Evolutionary conservation across 2,797 vertebrate species (phyloP).

Genomic region (Hapalemur alaotrensis): DNA sequence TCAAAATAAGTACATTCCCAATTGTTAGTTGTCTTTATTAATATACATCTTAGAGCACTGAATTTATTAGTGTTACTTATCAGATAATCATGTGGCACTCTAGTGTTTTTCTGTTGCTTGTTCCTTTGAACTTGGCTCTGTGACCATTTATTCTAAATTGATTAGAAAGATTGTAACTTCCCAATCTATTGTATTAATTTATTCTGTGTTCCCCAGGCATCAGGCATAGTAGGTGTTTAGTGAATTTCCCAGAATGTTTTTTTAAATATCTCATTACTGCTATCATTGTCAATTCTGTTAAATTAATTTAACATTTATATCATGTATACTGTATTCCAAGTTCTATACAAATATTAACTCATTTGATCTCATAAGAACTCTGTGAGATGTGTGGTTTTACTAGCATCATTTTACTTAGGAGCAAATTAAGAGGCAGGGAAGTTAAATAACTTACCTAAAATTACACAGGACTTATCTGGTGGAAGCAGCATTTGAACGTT

Average conservation of each 20-base stretch:
- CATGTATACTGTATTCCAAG: background rate
- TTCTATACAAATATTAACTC: background rate
- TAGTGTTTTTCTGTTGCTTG: background rate
- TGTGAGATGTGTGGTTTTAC: background rate
- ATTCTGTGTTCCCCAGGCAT: background rate
- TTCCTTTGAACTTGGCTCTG: conserved; percentile 30
- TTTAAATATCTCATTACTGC: background rate
- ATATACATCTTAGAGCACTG: background rate
- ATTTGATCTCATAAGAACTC: background rate
- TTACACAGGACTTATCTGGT: background rate
- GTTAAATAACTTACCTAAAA: background rate
- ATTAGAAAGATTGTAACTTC: background rate
- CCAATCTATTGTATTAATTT: conserved; percentile 3
- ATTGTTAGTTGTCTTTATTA: background rate
- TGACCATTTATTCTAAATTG: background rate
- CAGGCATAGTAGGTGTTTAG: background rate
- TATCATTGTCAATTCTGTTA: background rate
- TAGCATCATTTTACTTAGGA: background rate
- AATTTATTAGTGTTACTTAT: background rate
- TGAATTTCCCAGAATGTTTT: background rate
- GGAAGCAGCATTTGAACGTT: background rate
- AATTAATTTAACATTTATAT: background rate
- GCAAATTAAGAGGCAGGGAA: background rate
- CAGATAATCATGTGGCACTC: background rate
- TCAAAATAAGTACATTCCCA: conserved; percentile 29